Evolutionary conservation across 2,113 vertebrate genomes (phyloP).

Genomic region (Colinus virginianus): DNA sequence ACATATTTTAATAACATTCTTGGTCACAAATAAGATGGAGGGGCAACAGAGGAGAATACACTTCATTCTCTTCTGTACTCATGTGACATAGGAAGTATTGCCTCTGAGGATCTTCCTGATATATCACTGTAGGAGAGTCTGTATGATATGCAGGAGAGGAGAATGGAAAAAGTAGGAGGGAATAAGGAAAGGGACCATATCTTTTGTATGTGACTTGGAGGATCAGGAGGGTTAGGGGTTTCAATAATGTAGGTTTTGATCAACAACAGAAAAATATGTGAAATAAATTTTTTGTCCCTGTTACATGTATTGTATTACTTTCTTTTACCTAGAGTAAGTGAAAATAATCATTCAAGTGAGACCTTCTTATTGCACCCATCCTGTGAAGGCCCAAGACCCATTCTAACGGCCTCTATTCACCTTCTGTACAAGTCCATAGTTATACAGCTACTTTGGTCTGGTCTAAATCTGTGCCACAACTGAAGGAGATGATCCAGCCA

Average conservation of each 20-base stretch:
- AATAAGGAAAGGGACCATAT: not conserved
- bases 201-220: not conserved
- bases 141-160: not conserved
- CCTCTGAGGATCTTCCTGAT: not conserved
- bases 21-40: not conserved
- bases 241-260: not conserved
- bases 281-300: not conserved
- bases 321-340: not conserved
- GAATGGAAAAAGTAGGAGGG: not conserved
- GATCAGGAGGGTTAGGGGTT: not conserved
- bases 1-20: not conserved
- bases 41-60: not conserved
- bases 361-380: not conserved
- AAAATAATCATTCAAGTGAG: not conserved
- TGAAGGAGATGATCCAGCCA: not conserved
- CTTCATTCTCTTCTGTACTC: not conserved
- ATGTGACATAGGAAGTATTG: not conserved
- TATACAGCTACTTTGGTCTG: not conserved
- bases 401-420: not conserved
- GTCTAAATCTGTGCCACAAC: not conserved
- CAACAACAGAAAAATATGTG: not conserved
- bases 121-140: not conserved
- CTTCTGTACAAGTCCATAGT: not conserved
- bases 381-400: not conserved
- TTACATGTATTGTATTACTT: not conserved